Base-by-base conservation (phyloP, 2,797 vertebrate genomes). In the Adelosebastes latens region DNA sequence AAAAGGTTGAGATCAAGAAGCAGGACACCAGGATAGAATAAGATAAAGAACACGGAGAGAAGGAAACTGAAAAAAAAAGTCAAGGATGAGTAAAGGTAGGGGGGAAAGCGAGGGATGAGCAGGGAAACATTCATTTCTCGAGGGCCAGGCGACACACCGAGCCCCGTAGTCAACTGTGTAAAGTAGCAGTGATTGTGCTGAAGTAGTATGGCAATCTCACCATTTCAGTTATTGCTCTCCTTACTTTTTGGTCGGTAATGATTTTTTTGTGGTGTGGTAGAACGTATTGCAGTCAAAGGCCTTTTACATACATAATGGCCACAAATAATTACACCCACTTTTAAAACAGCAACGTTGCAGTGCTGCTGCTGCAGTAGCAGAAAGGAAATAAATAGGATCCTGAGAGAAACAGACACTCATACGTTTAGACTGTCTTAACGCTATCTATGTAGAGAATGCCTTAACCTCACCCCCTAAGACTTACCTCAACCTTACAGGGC, bases 301-400 rank as follows among this genome's bases (percentile, higher is more conserved):
- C 92, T 85, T 85, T 75, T 63, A 78, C 73, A 79, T 73, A 85
- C 66, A 86, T 77, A 61, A 73, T 46, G 78, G 87, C 89, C 88
- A 86, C 80, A 87, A 69, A 82, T 65, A 84, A 87, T 83, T 69
- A 86, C 85, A 86, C 76, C 82, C 77, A 83, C 82, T 59, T 79
- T 80, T 65, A 72, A 82, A 91, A 77, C 88, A 75, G 83, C 74
- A 88, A 72, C 56, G 49, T 72, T 85, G 88, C 85, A 80, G 77
- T 84, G 81, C 77, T 85, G 88, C 89, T 79, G 76, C 81, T 60
- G 84, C 80, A 89, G 90, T 88, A 91, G 86, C 84, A 87, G 88
- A 87, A 80, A 84, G 74, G 85, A 91, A 94, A 94, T 94, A 93
- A 93, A 94, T 94, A 95, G 82, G 72, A 94, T 94, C 93, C 94